These are phyloP conservation scores for Neoniphon sammara DNA, from an alignment of 2,797 vertebrate genomes.

Conservation along the genomic window DNA sequence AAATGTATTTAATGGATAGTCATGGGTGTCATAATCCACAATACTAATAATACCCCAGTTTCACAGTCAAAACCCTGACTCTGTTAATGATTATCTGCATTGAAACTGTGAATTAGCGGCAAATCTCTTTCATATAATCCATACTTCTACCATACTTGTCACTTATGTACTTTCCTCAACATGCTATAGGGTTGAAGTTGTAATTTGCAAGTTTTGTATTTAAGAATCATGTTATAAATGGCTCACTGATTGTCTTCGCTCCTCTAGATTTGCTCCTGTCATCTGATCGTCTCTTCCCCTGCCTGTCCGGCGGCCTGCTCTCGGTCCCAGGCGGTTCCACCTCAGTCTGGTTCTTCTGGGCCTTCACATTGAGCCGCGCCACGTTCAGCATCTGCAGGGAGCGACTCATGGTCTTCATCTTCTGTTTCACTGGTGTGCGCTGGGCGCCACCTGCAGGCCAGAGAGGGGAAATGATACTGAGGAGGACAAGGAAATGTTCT, in stretches of 20 bases:
- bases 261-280: conserved; percentile 77
- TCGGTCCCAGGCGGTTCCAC: conserved; percentile 72
- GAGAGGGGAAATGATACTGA: neutral
- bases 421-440: conserved; percentile 94
- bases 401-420: conserved; percentile 98
- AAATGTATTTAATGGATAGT: no score
- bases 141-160: no score
- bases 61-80: no score
- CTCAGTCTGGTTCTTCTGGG: conserved; percentile 89
- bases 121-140: no score
- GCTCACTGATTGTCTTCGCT: conserved; percentile 76
- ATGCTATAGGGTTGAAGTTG: no score
- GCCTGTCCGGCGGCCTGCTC: conserved; percentile 74
- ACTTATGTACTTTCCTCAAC: no score
- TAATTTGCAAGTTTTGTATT: no score
- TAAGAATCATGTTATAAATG: no score
- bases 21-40: no score
- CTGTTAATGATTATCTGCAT: no score
- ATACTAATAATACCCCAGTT: no score
- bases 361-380: conserved; percentile 93
- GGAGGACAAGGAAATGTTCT: neutral
- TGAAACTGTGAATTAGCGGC: no score
- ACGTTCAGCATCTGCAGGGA: conserved; percentile 97
- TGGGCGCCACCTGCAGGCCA: conserved; percentile 86
- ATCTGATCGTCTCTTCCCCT: conserved; percentile 73